phyloP scores from a whole-genome alignment of 92 coral and sea anemone genomes.

The Montipora capitata region DNA sequence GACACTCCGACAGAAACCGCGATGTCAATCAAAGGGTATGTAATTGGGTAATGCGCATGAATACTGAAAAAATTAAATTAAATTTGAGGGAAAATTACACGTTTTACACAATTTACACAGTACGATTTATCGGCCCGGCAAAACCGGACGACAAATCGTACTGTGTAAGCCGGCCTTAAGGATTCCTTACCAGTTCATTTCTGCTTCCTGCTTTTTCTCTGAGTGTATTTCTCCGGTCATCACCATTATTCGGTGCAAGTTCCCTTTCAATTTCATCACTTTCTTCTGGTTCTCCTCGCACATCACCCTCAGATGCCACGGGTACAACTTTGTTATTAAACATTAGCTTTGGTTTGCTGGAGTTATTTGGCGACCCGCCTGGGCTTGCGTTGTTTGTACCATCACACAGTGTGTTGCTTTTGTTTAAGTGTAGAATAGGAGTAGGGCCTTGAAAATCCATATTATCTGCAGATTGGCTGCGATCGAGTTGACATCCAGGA shows the following conservation, averaged over 20 bases:
- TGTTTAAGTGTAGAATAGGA: slow-evolving; percentile 84
- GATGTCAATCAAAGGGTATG: too few relatives aligned
- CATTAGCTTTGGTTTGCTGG: slow-evolving; percentile 54
- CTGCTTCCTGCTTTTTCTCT: slow-evolving; percentile 61
- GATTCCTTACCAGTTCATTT: slow-evolving; percentile 63
- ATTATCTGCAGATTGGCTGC: slow-evolving; percentile 86
- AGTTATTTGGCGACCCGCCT: slow-evolving; percentile 41
- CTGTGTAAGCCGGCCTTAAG: background rate
- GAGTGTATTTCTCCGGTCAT: slow-evolving; percentile 19
- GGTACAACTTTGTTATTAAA: slow-evolving; percentile 81
- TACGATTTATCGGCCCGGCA: too few relatives aligned
- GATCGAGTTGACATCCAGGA: slow-evolving; percentile 34
- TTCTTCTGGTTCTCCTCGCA: slow-evolving; percentile 20
- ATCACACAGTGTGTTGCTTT: background rate
- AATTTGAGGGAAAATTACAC: too few relatives aligned
- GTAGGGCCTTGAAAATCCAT: slow-evolving; percentile 94
- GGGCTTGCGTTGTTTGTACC: background rate
- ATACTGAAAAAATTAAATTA: too few relatives aligned
- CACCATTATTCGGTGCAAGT: slow-evolving; percentile 30
- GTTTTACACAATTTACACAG: too few relatives aligned
- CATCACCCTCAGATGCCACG: slow-evolving; percentile 48
- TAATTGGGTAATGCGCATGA: too few relatives aligned
- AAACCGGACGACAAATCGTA: too few relatives aligned
- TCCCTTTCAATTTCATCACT: slow-evolving; percentile 45
- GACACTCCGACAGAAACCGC: too few relatives aligned